Percentiles rank a stretch among this genome's conserved stretches.
Evolutionary conservation across 2,888 invertebrate species (phyloP).

Genomic region (Caenorhabditis becei): DNA sequence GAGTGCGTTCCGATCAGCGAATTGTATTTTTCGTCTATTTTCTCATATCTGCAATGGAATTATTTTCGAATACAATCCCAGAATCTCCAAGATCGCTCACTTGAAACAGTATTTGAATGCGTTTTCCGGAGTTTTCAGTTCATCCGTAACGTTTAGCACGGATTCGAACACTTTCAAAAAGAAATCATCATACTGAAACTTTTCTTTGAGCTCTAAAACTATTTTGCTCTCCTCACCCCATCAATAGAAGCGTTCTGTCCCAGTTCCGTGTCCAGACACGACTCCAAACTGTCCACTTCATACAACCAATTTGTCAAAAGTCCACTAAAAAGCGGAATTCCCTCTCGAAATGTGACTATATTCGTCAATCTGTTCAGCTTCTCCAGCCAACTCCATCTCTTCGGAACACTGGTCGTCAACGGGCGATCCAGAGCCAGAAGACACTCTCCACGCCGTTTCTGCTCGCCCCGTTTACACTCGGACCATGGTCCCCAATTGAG

Average conservation of each 20-base stretch:
- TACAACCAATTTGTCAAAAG: slow-evolving; percentile 50
- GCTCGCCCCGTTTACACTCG: slow-evolving; percentile 6
- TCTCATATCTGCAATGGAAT: slow-evolving; percentile 10
- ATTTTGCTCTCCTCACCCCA: no score
- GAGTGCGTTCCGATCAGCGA: slow-evolving; percentile 18
- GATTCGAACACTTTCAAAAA: slow-evolving; percentile 25
- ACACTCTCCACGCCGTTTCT: slow-evolving; percentile 25
- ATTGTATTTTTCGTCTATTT: slow-evolving; percentile 19
- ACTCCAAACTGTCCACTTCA: slow-evolving; percentile 16
- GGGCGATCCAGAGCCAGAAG: slow-evolving; percentile 24
- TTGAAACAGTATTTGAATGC: slow-evolving; percentile 45
- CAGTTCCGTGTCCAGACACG: slow-evolving; percentile 25
- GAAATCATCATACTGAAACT: slow-evolving; percentile 30
- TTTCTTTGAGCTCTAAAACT: not conserved
- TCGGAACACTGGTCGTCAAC: not conserved
- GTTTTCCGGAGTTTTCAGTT: slow-evolving; percentile 9
- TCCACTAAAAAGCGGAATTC: slow-evolving; percentile 48
- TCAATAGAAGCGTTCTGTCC: not conserved
- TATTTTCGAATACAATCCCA: not conserved
- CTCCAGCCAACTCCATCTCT: slow-evolving; percentile 39
- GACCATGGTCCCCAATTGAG: slow-evolving; percentile 37
- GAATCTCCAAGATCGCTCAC: no score
- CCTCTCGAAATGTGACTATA: slow-evolving; percentile 37
- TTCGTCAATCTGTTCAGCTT: slow-evolving; percentile 27
- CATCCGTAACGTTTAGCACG: not conserved